Conservation (phyloP, 2,113 vertebrate genomes). For the Corydoras maculifer region DNA sequence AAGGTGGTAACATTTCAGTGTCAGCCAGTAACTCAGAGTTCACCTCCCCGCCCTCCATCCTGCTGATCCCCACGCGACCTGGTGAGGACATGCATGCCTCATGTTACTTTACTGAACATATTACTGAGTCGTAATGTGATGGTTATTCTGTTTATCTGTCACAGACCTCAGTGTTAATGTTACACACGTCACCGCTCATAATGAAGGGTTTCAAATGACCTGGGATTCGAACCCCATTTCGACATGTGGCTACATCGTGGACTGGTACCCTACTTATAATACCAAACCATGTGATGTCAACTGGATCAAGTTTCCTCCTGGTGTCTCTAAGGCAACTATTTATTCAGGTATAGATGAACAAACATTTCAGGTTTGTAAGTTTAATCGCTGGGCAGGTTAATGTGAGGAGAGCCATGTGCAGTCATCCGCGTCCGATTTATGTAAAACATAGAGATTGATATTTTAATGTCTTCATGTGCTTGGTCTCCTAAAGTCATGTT, state of each 20-base stretch:
- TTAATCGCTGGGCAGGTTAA: no score
- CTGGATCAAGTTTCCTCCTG: constrained; percentile 52
- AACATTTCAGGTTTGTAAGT: no score
- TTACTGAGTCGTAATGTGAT: background rate
- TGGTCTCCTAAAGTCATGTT: no score
- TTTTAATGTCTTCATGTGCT: no score
- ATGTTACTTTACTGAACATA: no score
- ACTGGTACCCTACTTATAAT: constrained; percentile 50
- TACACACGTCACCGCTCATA: constrained; percentile 13
- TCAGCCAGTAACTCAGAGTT: constrained; percentile 49
- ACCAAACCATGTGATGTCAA: constrained; percentile 1
- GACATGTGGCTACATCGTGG: constrained; percentile 60
- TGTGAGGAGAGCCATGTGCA: background rate
- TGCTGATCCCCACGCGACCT: constrained; percentile 23
- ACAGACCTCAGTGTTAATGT: background rate
- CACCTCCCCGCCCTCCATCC: constrained; percentile 47
- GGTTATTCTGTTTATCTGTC: constrained; percentile 5
- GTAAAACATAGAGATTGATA: no score
- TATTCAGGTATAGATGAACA: constrained; percentile 39
- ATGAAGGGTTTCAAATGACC: constrained; percentile 46
- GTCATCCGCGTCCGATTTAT: background rate
- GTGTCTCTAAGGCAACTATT: constrained; percentile 28
- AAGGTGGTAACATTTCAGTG: constrained; percentile 36
- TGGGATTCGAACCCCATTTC: constrained; percentile 44
- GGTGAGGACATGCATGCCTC: constrained; percentile 37